Conservation (phyloP, 2,888 invertebrate genomes). For the Diplazon laetatorius region DNA sequence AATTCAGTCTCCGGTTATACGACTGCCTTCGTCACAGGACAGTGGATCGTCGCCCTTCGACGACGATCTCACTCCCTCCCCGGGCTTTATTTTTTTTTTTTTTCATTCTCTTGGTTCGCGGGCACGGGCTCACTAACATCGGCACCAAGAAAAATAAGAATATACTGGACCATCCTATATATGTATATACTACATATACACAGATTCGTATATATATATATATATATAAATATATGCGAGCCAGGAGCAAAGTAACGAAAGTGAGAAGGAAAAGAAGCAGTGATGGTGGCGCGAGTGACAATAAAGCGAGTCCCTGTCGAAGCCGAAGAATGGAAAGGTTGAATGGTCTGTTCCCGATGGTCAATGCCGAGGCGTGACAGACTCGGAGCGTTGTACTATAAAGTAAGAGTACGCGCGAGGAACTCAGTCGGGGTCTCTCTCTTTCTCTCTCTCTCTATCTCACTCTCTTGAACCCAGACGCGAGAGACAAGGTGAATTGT, state of each 20-base stretch:
- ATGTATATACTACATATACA: too few species aligned
- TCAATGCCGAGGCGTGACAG: conserved; percentile 80
- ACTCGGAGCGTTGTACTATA: conserved; percentile 6
- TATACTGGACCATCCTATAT: conserved; percentile 33
- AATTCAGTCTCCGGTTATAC: conserved; percentile 34
- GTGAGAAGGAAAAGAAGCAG: conserved; percentile 50
- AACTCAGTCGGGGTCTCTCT: conserved; percentile 55
- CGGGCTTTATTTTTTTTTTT: too few species aligned
- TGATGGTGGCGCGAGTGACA: conserved; percentile 60
- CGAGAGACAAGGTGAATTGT: conserved; percentile 58
- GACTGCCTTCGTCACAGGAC: conserved; percentile 10
- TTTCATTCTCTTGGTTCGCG: too few species aligned
- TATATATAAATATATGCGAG: too few species aligned
- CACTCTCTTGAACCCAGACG: conserved; percentile 15
- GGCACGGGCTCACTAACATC: conserved; percentile 45
- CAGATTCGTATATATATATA: too few species aligned
- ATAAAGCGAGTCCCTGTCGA: conserved; percentile 73
- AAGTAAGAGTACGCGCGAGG: conserved; percentile 26
- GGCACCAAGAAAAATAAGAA: conserved; percentile 31
- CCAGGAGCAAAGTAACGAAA: conserved; percentile 22
- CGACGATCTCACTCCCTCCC: background rate
- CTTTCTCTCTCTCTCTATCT: too few species aligned
- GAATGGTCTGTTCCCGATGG: conserved; percentile 73
- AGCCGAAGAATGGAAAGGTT: conserved; percentile 76
- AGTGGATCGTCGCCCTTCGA: conserved; percentile 31